These are phyloP conservation scores for Cosmia pyralina DNA, from an alignment of 2,888 invertebrate genomes.

Conservation along the genomic window DNA sequence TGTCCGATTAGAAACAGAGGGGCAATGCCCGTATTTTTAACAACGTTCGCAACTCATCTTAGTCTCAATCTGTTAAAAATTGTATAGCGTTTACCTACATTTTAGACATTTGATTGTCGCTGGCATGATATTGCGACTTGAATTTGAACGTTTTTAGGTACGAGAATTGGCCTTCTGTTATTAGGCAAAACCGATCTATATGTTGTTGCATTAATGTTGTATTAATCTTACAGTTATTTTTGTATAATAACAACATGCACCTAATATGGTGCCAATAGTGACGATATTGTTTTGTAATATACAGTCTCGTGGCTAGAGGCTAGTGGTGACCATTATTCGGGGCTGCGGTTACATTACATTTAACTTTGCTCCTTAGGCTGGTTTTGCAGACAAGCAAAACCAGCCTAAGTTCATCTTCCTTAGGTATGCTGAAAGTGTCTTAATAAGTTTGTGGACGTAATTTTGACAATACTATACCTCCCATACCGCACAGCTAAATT, in stretches of 20 bases:
- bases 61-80: too few relatives aligned
- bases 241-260: neutral
- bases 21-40: too few relatives aligned
- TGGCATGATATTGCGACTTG: too few relatives aligned
- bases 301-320: conserved; percentile 29
- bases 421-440: neutral
- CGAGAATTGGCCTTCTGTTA: too few relatives aligned
- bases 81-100: too few relatives aligned
- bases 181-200: neutral
- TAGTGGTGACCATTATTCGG: conserved; percentile 58
- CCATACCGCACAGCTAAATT: neutral
- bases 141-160: too few relatives aligned
- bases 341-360: conserved; percentile 78
- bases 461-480: neutral
- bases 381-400: conserved; percentile 27
- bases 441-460: neutral
- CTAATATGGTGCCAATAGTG: neutral
- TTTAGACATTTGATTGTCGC: too few relatives aligned
- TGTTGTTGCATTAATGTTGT: neutral
- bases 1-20: too few relatives aligned
- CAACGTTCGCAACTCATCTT: too few relatives aligned
- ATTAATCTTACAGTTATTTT: conserved; percentile 15
- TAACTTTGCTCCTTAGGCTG: conserved; percentile 70
- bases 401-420: neutral
- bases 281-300: conserved; percentile 28